Percentiles rank a stretch among this genome's conserved stretches.
Conservation (phyloP, 2,888 invertebrate genomes). For the Vesta saturnalis region DNA sequence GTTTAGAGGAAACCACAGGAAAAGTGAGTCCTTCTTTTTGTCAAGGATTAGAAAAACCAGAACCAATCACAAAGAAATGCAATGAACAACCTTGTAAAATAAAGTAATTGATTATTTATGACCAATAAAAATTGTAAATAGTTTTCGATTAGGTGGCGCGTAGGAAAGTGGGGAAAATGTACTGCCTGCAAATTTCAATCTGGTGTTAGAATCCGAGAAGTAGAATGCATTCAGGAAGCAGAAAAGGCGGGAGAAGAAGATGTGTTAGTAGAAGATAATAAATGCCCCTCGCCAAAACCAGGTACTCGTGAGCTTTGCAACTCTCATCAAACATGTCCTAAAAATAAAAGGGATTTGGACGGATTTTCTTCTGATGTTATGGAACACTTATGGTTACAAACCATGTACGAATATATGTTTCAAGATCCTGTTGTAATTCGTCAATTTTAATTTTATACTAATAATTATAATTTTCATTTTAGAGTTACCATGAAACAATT, state of each 20-base stretch:
- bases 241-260: slow-evolving; percentile 62
- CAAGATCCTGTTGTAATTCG: slow-evolving; percentile 28
- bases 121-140: background rate
- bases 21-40: slow-evolving; percentile 68
- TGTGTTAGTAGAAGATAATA: slow-evolving; percentile 57
- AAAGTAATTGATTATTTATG: slow-evolving; percentile 55
- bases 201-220: slow-evolving; percentile 61
- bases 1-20: slow-evolving; percentile 71
- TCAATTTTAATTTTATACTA: background rate
- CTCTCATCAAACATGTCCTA: slow-evolving; percentile 54
- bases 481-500: slow-evolving; percentile 20
- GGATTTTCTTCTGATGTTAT: slow-evolving; percentile 51
- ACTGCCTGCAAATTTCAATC: slow-evolving; percentile 65
- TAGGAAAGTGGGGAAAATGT: slow-evolving; percentile 72
- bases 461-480: background rate
- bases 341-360: slow-evolving; percentile 46
- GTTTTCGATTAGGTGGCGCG: slow-evolving; percentile 66
- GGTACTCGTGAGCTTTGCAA: slow-evolving; percentile 58
- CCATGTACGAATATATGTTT: slow-evolving; percentile 37
- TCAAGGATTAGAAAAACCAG: slow-evolving; percentile 59
- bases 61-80: slow-evolving; percentile 60
- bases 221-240: slow-evolving; percentile 64
- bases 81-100: slow-evolving; percentile 64
- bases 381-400: slow-evolving; percentile 55
- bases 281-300: slow-evolving; percentile 53